Conservation (phyloP, 2,888 invertebrate species). For the Norana najaformis region DNA sequence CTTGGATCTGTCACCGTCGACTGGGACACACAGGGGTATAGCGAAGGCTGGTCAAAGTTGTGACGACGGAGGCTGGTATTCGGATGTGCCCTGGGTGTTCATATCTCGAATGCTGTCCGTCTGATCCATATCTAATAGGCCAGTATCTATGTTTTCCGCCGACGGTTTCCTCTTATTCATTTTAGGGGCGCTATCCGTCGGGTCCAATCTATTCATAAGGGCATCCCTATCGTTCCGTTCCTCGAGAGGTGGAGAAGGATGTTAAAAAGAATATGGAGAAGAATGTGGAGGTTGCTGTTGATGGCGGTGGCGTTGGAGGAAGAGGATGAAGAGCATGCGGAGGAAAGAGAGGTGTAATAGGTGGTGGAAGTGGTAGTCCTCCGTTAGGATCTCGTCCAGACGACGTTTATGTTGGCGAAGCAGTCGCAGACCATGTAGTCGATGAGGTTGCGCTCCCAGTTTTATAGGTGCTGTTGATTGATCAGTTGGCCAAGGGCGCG, state of each 20-base stretch:
- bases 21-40: neutral
- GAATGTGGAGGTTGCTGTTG: neutral
- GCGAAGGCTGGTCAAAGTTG: neutral
- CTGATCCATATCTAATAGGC: neutral
- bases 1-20: too few relatives aligned
- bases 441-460: conserved; percentile 33
- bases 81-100: conserved; percentile 28
- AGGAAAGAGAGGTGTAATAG: neutral
- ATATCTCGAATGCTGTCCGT: conserved; percentile 26
- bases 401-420: conserved; percentile 33
- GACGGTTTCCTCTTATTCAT: neutral
- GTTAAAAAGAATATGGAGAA: neutral
- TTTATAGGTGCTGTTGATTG: conserved; percentile 28
- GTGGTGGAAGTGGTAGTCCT: neutral
- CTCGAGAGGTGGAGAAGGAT: conserved; percentile 15
- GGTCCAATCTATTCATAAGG: neutral
- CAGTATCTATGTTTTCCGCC: neutral
- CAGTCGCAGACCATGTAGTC: conserved; percentile 36
- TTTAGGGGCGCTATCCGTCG: neutral
- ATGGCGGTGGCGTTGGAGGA: neutral
- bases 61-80: neutral
- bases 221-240: neutral
- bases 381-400: conserved; percentile 28
- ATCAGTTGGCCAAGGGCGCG: conserved; percentile 1
- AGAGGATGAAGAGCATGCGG: neutral